Evolutionary conservation across 2,888 invertebrate species (phyloP).

Genomic region (Lasius fuliginosus): DNA sequence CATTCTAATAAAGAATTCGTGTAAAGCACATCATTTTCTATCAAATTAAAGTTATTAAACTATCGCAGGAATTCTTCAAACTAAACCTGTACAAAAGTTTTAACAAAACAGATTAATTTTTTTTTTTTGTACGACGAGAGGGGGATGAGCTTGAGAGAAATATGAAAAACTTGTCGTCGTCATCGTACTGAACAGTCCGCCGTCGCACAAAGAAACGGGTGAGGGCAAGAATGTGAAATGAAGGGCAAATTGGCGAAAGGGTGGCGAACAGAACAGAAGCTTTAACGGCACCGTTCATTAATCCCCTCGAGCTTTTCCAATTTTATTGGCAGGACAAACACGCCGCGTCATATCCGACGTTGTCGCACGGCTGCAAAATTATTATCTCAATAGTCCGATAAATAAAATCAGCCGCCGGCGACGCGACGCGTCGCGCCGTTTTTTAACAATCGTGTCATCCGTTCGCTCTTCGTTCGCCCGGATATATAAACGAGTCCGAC

Average conservation of each 20-base stretch:
- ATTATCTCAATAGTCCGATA: slow-evolving; percentile 50
- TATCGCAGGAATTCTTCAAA: neutral
- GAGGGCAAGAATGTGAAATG: slow-evolving; percentile 14
- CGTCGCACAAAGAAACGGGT: slow-evolving; percentile 16
- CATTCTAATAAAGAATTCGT: slow-evolving; percentile 31
- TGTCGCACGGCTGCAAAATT: slow-evolving; percentile 35
- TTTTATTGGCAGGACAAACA: slow-evolving; percentile 44
- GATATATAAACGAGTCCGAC: slow-evolving; percentile 19
- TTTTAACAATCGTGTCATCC: slow-evolving; percentile 34
- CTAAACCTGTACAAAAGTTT: neutral
- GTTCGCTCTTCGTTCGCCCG: slow-evolving; percentile 25
- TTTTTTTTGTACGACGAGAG: slow-evolving; percentile 4
- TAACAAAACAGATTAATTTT: neutral
- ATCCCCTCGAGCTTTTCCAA: slow-evolving; percentile 41
- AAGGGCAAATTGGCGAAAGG: neutral
- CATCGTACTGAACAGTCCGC: neutral
- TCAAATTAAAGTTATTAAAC: neutral
- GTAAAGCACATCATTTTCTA: slow-evolving; percentile 11
- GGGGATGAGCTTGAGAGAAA: neutral
- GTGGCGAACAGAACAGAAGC: slow-evolving; percentile 5
- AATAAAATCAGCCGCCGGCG: slow-evolving; percentile 51
- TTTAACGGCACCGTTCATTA: slow-evolving; percentile 28
- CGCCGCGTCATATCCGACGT: slow-evolving; percentile 22
- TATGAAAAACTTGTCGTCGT: neutral
- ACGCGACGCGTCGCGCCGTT: slow-evolving; percentile 40